Conservation (phyloP, 1,140 invertebrate species). For the Phenacoccus solenopsis region DNA sequence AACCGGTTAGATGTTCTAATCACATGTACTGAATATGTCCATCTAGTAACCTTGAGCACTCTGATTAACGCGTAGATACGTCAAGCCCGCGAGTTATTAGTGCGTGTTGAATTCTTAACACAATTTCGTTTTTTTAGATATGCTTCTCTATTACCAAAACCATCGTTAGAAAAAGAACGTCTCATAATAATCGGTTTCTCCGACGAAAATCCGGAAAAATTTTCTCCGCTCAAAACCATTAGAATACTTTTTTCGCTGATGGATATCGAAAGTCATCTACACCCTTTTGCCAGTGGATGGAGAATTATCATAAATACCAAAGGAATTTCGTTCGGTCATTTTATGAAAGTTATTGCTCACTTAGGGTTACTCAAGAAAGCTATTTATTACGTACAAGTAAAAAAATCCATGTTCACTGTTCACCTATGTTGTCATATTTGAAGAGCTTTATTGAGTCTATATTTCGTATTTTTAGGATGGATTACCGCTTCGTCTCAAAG, state of each 20-base stretch:
- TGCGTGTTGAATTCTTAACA: no score
- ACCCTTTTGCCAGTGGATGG: neutral
- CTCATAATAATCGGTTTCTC: neutral
- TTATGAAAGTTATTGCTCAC: neutral
- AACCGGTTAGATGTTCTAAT: no score
- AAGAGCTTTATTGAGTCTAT: no score
- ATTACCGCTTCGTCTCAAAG: conserved; percentile 23
- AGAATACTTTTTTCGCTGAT: neutral
- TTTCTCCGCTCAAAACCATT: neutral
- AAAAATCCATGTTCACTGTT: no score
- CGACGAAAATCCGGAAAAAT: neutral
- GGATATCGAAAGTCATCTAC: neutral
- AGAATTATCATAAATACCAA: conserved; percentile 3
- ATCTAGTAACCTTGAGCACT: no score
- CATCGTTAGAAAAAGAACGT: neutral
- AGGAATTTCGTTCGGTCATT: conserved; percentile 6
- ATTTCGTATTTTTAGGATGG: conserved; percentile 22
- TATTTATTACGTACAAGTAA: conserved; percentile 7
- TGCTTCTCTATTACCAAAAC: neutral
- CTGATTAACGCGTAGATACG: no score
- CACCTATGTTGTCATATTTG: no score
- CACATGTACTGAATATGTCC: no score
- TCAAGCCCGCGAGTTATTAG: no score
- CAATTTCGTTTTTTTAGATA: no score
- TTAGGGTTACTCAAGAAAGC: neutral